A percentile compares a stretch with the other conserved stretches of the same genome.
phyloP scores from a whole-genome alignment of 2,888 invertebrate species.

The Lysandra bellargus region DNA sequence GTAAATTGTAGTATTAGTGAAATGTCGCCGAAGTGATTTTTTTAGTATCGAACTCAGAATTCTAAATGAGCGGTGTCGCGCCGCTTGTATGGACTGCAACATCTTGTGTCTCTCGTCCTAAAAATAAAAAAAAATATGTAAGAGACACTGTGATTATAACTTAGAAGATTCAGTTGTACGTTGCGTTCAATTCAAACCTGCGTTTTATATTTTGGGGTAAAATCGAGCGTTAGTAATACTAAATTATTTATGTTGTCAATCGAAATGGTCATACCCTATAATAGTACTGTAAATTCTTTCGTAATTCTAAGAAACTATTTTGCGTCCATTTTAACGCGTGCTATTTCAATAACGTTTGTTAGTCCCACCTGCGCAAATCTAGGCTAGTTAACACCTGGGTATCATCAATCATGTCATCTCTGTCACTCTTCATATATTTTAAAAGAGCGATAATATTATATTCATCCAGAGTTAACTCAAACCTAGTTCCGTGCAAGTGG shows the following conservation, averaged over 20 bases:
- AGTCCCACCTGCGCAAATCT: background rate
- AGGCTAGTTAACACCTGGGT: background rate
- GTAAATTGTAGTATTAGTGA: background rate
- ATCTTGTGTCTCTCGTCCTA: background rate
- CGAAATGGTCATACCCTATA: conserved; percentile 4
- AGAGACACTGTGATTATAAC: background rate
- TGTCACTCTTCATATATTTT: background rate
- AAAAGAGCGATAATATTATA: background rate
- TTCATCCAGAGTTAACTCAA: too few species aligned
- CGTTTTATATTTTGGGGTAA: background rate
- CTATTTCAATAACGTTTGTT: background rate
- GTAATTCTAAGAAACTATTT: conserved; percentile 15
- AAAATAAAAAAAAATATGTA: background rate
- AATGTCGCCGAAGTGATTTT: conserved; percentile 12
- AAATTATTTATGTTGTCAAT: conserved; percentile 19
- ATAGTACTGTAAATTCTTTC: conserved; percentile 24
- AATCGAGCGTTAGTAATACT: conserved; percentile 15
- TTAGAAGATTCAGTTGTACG: background rate
- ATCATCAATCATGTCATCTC: background rate
- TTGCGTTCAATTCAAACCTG: background rate
- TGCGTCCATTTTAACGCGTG: background rate
- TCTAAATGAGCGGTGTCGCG: conserved; percentile 10
- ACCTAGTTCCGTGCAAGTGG: background rate
- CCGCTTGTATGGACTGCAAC: background rate
- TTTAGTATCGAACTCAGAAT: background rate